Evolutionary conservation across 1,140 invertebrate genomes (phyloP).

Genomic region (Trinorchestia longiramus): DNA sequence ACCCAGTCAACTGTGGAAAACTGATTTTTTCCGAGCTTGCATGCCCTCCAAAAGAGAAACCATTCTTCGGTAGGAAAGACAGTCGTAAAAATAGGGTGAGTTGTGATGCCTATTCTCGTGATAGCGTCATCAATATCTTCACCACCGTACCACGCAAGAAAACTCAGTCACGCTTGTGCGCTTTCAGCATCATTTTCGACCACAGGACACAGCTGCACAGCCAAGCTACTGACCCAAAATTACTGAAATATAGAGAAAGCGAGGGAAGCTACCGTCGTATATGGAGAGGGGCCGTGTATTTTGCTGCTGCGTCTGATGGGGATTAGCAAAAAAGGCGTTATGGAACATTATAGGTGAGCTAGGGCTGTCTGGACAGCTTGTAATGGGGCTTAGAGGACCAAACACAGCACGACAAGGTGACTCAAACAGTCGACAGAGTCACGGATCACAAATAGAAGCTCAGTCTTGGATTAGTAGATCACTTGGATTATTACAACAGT

Average conservation of each 20-base stretch:
- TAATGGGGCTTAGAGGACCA: background rate
- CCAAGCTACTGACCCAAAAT: background rate
- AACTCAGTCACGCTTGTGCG: background rate
- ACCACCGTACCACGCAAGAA: background rate
- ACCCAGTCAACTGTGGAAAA: background rate
- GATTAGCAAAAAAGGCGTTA: conserved; percentile 51
- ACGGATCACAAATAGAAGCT: background rate
- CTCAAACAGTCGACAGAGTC: background rate
- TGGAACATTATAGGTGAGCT: conserved; percentile 39
- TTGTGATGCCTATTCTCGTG: background rate
- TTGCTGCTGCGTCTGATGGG: conserved; percentile 15
- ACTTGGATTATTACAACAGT: background rate
- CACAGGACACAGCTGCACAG: background rate
- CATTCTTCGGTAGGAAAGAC: background rate
- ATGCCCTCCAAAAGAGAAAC: background rate
- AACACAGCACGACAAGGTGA: background rate
- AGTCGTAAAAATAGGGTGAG: background rate
- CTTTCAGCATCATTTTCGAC: background rate
- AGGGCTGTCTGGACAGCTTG: conserved; percentile 15
- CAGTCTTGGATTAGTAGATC: background rate
- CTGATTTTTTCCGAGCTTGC: background rate
- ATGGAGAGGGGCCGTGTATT: conserved; percentile 30
- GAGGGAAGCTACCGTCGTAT: conserved; percentile 23
- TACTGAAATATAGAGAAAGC: conserved; percentile 2
- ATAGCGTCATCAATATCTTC: background rate